Evolutionary conservation across 2,797 vertebrate genomes (phyloP).

Genomic region (Pygocentrus nattereri): DNA sequence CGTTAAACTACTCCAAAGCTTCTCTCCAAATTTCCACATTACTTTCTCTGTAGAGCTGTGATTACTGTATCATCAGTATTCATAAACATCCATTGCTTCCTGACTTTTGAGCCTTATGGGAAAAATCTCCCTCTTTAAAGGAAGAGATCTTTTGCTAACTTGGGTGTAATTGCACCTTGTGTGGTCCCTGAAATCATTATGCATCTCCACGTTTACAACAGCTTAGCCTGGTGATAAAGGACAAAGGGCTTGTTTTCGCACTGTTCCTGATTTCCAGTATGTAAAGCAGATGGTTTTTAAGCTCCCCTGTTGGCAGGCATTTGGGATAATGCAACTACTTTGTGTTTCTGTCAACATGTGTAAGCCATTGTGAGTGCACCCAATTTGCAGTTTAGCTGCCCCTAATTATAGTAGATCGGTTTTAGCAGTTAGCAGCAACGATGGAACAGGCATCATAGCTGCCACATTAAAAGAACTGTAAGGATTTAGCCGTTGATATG

Average conservation of each 20-base stretch:
- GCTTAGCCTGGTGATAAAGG: conserved; percentile 76
- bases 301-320: conserved; percentile 21
- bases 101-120: not conserved
- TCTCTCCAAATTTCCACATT: not conserved
- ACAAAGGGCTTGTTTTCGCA: conserved; percentile 63
- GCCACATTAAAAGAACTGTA: not conserved
- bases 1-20: too few relatives aligned
- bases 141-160: not conserved
- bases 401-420: conserved; percentile 34
- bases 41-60: not conserved
- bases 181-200: conserved; percentile 77
- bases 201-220: conserved; percentile 62
- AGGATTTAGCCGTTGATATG: not conserved
- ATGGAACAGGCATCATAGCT: not conserved
- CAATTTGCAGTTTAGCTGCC: conserved; percentile 35
- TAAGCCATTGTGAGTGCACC: conserved; percentile 23
- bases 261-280: conserved; percentile 63
- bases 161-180: conserved; percentile 64
- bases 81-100: conserved; percentile 2
- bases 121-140: conserved; percentile 1
- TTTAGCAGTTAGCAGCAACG: not conserved
- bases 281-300: conserved; percentile 75
- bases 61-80: not conserved
- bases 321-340: conserved; percentile 36
- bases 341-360: conserved; percentile 41